Percentiles rank a stretch among this genome's conserved stretches.
phyloP scores from a whole-genome alignment of 2,888 invertebrate species.

The Heterodera filipjevi region DNA sequence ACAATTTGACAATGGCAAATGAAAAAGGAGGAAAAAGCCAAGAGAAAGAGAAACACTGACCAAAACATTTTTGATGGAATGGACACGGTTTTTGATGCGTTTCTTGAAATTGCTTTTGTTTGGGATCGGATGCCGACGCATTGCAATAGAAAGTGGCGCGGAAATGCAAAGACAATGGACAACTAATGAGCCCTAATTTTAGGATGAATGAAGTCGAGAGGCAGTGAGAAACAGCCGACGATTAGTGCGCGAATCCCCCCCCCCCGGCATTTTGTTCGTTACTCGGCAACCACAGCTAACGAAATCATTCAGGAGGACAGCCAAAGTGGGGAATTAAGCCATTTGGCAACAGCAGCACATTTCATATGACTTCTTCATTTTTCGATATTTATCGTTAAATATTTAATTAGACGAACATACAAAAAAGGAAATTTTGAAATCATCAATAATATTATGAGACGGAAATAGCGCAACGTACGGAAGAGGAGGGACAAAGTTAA shows the following conservation, averaged over 20 bases:
- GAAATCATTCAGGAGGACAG: neutral
- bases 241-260: neutral
- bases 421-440: too few species aligned
- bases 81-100: neutral
- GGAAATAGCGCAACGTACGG: too few species aligned
- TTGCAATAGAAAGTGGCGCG: neutral
- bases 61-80: constrained; percentile 3
- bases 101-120: neutral
- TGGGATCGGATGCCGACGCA: neutral
- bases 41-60: neutral
- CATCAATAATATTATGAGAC: too few species aligned
- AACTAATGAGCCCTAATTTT: neutral
- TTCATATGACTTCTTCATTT: too few species aligned
- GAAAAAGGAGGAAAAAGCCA: neutral
- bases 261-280: neutral
- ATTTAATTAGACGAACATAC: too few species aligned
- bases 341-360: too few species aligned
- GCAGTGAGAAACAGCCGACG: too few species aligned
- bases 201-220: neutral
- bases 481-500: too few species aligned
- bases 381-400: too few species aligned
- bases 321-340: too few species aligned
- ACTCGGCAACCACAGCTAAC: neutral
- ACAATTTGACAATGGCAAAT: neutral
- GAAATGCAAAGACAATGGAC: neutral